Base-by-base conservation (phyloP, 2,797 vertebrate species). In the Telmatherina bonti region DNA sequence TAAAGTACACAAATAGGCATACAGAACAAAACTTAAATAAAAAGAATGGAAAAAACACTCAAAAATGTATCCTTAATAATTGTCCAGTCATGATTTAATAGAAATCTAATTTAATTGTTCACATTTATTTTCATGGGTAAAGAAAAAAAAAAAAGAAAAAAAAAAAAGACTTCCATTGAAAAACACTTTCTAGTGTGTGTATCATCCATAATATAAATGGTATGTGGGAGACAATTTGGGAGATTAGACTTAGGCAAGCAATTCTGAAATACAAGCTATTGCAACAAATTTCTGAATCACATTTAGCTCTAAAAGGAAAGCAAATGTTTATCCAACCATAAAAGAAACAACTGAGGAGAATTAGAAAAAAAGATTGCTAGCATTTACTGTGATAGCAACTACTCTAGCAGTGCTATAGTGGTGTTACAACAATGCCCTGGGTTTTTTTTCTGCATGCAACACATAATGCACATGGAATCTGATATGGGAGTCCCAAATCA, bases 1-100 rank as follows among this genome's bases (percentile, higher is more conserved):
- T 45, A 10, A n/a, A n/a, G 8, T 45, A 63, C 45, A 72, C 26
- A 76, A 74, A 69, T 70, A 33, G 79, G 79, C 62, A 76, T 35
- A 65, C 27, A 43, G 22, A 71, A 65, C 18, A 67, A 22, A 71
- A n/a, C n/a, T n/a, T n/a, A n/a, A 67, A 69, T 16, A 10, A 13
- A 68, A 20, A 72, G 52, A 41, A 18, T 4, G 4, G 61, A 58
- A 65, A 49, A 55, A 35, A 31, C 13, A 30, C 22, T 4, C 56
- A 66, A 27, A 60, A 59, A 41, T 3, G 54, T 61, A 12, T 36
- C 20, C 55, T 62, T 13, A 66, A 20, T 33, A 54, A 29, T 7
- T 29, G 51, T 27, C 26, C 1, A 51, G 9, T 52, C 15, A 11
- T 26, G 1, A 52, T 52, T 26, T 13, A 52, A 52, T 27, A 26